Evolutionary conservation across 2,888 invertebrate genomes (phyloP).

Genomic region (Chalcis sispes): DNA sequence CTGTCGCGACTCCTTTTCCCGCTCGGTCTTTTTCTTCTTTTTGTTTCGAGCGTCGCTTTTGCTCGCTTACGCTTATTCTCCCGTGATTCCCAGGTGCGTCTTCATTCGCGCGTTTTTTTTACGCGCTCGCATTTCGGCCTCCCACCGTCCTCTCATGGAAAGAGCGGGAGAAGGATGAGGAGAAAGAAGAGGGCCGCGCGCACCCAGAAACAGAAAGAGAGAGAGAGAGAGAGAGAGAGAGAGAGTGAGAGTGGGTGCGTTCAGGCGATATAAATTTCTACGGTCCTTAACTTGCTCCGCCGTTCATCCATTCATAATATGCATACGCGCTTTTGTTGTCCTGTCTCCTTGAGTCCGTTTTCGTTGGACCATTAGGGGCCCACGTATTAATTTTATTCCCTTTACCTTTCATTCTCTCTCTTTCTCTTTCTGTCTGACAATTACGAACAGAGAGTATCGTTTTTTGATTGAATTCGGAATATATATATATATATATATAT

Average conservation of each 20-base stretch:
- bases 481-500: constrained; percentile 35
- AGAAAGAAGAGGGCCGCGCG: background rate
- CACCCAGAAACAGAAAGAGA: background rate
- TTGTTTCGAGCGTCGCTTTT: constrained; percentile 49
- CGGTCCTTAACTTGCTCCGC: constrained; percentile 70
- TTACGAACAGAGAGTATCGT: constrained; percentile 20
- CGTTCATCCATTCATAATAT: constrained; percentile 73
- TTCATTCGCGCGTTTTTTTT: constrained; percentile 58
- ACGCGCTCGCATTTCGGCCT: constrained; percentile 42
- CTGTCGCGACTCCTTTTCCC: constrained; percentile 53
- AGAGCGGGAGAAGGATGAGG: background rate
- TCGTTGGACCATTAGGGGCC: constrained; percentile 72
- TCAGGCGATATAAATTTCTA: constrained; percentile 70
- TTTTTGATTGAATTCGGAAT: constrained; percentile 42
- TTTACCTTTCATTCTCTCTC: background rate
- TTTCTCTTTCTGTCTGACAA: constrained; percentile 3
- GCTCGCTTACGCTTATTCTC: background rate
- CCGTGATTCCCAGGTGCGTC: constrained; percentile 48
- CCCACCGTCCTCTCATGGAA: background rate
- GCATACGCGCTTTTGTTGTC: constrained; percentile 71
- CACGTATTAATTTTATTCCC: constrained; percentile 74
- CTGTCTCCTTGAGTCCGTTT: constrained; percentile 71
- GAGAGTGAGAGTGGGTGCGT: constrained; percentile 68
- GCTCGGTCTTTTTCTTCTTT: constrained; percentile 50
- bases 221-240: constrained; percentile 17